Base-by-base conservation (phyloP, 2,113 vertebrate genomes). In the Cromileptes altivelis region DNA sequence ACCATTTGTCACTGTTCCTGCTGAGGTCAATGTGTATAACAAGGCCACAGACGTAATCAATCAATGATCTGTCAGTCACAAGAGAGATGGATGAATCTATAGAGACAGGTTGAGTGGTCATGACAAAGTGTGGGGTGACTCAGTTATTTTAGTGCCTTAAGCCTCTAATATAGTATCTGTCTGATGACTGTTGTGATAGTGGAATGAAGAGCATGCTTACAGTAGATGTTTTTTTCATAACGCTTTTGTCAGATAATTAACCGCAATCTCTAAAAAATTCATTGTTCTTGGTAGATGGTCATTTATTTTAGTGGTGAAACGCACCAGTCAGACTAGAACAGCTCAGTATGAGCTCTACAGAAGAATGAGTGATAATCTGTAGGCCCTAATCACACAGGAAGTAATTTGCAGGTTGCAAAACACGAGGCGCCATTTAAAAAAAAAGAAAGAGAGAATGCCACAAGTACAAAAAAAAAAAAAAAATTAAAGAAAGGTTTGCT, bases 131-230 rank as follows among this genome's bases (percentile, higher is more conserved):
- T 37, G 33, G 33, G 23, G 25, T 37, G 11, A 37, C 71, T 9
- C 55, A 11, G n/a, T 50, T 47, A 2, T 69, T 62, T 23, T 7
- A 52, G 58, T 77, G 75, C 64, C 64, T 60, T 60, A 60, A 52
- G 19, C 45, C 33, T 75, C 13, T 37, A 14, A 60, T 33, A 6
- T 15, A 5, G 2, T 61, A 27, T 52, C 37, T 12, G 27, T 25
- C 42, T 49, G 17, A 33, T 52, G n/a, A 37, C 19, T 18, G 60
- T 2, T 19, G 4, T 3, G 25, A 69, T 27, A 13, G 10, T 21
- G 17, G 25, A 49, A 49, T 18, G 6, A 47, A 40, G 23, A 4
- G 2, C 67, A 53, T 19, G 30, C 40, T 60, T 45, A 45, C 27
- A 50, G 14, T 47, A 69, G 55, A 7, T 40, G 55, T 45, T 58